Evolutionary conservation across 1,140 invertebrate genomes (phyloP).

Genomic region (Musca domestica): DNA sequence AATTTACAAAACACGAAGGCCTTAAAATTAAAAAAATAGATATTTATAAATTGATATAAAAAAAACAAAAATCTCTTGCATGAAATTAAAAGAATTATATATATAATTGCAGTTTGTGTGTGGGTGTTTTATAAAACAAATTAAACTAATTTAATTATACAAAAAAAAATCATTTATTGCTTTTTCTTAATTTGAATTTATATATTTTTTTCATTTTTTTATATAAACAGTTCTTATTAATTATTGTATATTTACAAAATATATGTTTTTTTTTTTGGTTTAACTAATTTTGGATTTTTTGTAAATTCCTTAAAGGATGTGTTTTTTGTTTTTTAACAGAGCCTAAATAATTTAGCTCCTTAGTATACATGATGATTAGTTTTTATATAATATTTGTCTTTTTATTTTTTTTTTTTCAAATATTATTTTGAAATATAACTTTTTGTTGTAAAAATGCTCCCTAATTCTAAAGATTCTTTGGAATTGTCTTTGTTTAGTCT

Average conservation of each 20-base stretch:
- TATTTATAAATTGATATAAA: not conserved
- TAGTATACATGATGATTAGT: not conserved
- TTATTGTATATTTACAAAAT: not conserved
- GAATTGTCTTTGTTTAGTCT: not conserved
- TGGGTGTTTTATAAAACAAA: too few species aligned
- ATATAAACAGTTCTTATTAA: not conserved
- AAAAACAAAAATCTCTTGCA: conserved; percentile 2
- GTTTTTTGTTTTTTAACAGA: conserved; percentile 1
- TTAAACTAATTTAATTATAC: too few species aligned
- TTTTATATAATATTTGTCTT: not conserved
- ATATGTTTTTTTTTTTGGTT: not conserved
- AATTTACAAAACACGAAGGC: conserved; percentile 3
- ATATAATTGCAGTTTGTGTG: too few species aligned
- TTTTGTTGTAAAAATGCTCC: too few species aligned
- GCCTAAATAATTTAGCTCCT: not conserved
- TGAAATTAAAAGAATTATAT: not conserved
- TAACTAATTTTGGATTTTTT: not conserved
- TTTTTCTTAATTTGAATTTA: too few species aligned
- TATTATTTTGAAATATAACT: not conserved
- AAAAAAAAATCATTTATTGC: too few species aligned
- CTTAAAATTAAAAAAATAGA: not conserved
- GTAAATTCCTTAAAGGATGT: not conserved
- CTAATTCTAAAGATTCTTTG: conserved; percentile 15
- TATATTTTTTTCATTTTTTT: not conserved
- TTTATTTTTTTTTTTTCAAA: not conserved